Percentiles rank a stretch among this genome's conserved stretches.
Evolutionary conservation across 2,797 vertebrate genomes (phyloP).

Genomic region (Bradypodion pumilum): DNA sequence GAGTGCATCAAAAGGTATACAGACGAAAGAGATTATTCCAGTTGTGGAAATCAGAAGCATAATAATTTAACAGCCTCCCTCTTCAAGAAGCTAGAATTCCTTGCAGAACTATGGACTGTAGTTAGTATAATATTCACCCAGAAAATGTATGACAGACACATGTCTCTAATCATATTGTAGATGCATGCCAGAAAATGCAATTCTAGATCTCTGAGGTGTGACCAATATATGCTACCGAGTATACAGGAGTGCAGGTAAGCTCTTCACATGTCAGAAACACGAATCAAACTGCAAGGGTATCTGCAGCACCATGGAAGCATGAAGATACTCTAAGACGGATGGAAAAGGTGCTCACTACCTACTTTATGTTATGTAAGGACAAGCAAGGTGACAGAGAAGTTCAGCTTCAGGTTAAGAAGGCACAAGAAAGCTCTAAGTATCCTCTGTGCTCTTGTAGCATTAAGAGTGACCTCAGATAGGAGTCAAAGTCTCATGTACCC

Average conservation of each 20-base stretch:
- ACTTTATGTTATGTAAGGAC: constrained; percentile 45
- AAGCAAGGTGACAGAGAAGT: constrained; percentile 48
- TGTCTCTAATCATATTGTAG: background rate
- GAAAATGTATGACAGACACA: background rate
- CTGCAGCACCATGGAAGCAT: background rate
- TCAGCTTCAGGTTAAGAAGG: constrained; percentile 60
- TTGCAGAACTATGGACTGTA: background rate
- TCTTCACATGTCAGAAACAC: background rate
- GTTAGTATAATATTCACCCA: background rate
- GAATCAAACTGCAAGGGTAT: background rate
- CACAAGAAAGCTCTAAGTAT: constrained; percentile 53
- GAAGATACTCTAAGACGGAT: background rate
- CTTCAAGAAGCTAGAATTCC: background rate
- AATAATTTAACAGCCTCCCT: background rate
- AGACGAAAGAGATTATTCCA: background rate
- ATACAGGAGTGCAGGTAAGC: background rate
- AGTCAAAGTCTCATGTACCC: background rate
- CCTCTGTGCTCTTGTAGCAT: constrained; percentile 32
- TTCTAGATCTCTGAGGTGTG: background rate
- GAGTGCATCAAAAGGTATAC: background rate
- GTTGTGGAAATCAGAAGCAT: background rate
- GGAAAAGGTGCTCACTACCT: constrained; percentile 1
- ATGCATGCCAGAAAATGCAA: background rate
- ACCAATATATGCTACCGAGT: background rate
- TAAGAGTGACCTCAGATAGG: constrained; percentile 26